Evolutionary conservation across 2,888 invertebrate genomes (phyloP).

Genomic region (Peribatodes rhomboidaria): DNA sequence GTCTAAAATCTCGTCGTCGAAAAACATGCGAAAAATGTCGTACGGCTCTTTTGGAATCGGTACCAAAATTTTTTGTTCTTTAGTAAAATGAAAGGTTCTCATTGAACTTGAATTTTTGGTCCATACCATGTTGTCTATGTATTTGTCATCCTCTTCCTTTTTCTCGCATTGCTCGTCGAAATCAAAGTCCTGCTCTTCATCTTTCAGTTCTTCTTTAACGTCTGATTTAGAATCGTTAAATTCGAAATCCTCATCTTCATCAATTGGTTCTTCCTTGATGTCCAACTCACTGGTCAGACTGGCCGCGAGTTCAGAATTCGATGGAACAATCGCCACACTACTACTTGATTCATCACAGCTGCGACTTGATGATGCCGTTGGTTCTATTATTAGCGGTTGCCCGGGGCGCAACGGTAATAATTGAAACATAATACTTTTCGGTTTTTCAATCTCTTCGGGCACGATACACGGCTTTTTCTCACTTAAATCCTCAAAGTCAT

Average conservation of each 20-base stretch:
- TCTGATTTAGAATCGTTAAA: background rate
- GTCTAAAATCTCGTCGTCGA: conserved; percentile 42
- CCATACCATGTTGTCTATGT: background rate
- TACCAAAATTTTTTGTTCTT: conserved; percentile 38
- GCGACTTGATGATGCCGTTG: background rate
- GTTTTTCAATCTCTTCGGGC: background rate
- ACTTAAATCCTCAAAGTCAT: background rate
- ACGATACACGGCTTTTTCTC: background rate
- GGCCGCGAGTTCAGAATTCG: background rate
- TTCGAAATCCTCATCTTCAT: background rate
- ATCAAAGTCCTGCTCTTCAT: background rate
- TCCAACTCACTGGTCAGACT: conserved; percentile 5
- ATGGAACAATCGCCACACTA: background rate
- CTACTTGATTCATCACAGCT: background rate
- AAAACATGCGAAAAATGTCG: conserved; percentile 45
- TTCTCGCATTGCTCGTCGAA: background rate
- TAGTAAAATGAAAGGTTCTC: conserved; percentile 27
- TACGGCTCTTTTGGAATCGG: conserved; percentile 44
- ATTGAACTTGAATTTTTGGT: conserved; percentile 10
- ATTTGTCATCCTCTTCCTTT: background rate
- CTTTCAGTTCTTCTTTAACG: background rate
- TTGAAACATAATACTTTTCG: background rate
- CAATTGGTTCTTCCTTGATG: conserved; percentile 5
- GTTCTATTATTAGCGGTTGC: background rate
- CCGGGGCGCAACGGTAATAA: background rate